phyloP scores from a whole-genome alignment of 2,888 invertebrate species.

The Pteria penguin region DNA sequence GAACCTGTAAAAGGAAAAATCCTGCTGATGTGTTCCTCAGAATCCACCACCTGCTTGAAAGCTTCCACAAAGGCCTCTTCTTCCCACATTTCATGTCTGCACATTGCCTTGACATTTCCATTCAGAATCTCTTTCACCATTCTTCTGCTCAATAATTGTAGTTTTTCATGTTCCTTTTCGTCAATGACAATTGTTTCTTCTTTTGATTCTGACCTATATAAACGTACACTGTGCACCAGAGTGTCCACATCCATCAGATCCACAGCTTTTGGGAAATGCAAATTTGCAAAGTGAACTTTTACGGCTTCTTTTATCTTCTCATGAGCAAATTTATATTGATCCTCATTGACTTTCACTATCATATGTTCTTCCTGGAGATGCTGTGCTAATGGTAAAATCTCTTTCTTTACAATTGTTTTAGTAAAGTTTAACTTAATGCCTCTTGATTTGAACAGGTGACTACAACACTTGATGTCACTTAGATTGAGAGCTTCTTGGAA shows the following conservation, averaged over 20 bases:
- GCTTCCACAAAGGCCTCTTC: background rate
- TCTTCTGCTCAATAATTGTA: background rate
- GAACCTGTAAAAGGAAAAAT: no score
- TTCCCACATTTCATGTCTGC: background rate
- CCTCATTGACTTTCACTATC: background rate
- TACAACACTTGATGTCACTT: background rate
- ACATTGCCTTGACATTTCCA: background rate
- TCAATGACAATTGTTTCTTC: background rate
- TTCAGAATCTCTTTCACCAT: background rate
- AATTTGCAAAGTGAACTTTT: background rate
- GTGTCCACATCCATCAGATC: background rate
- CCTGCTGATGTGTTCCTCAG: no score
- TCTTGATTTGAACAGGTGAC: background rate
- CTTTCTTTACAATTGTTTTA: background rate
- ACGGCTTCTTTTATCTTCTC: background rate
- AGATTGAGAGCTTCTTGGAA: background rate
- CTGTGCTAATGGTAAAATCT: no score
- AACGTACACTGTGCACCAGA: background rate
- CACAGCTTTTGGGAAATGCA: background rate
- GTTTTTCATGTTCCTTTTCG: background rate
- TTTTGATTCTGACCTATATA: background rate
- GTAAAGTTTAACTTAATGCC: background rate
- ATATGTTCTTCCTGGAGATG: no score
- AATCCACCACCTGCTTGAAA: background rate
- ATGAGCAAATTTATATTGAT: background rate